A percentile compares a stretch with the other conserved stretches of the same genome.
phyloP scores from a whole-genome alignment of 2,888 invertebrate species.

The Hofmannophila pseudospretella region DNA sequence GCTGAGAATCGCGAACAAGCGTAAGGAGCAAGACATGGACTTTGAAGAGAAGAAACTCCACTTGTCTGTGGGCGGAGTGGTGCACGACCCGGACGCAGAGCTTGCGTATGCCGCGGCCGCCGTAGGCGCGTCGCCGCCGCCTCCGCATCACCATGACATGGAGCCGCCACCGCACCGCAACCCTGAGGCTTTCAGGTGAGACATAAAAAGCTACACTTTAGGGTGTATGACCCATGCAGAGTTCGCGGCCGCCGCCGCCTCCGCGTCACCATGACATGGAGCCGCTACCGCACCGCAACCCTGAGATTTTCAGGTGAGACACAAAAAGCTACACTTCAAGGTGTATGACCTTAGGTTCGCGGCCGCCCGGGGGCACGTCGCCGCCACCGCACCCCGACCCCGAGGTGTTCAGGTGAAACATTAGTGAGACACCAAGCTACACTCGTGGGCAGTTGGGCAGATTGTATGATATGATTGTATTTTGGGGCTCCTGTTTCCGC shows the following conservation, averaged over 20 bases:
- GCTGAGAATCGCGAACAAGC: slow-evolving; percentile 90
- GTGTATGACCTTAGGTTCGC: slow-evolving; percentile 74
- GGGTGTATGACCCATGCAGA: slow-evolving; percentile 71
- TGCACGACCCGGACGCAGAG: slow-evolving; percentile 70
- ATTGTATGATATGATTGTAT: too few relatives aligned
- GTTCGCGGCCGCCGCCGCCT: slow-evolving; percentile 68
- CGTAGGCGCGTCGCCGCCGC: slow-evolving; percentile 68
- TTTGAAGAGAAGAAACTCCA: slow-evolving; percentile 98
- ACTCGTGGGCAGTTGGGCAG: too few relatives aligned
- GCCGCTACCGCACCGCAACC: slow-evolving; percentile 43
- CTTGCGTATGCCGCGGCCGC: slow-evolving; percentile 83
- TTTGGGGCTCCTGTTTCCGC: too few relatives aligned
- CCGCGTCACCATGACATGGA: slow-evolving; percentile 38
- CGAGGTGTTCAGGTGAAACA: slow-evolving; percentile 42
- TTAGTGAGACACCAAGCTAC: too few relatives aligned
- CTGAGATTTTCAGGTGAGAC: slow-evolving; percentile 43
- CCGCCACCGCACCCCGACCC: slow-evolving; percentile 45
- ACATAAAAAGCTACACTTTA: too few relatives aligned
- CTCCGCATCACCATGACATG: slow-evolving; percentile 40
- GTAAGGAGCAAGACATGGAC: slow-evolving; percentile 96
- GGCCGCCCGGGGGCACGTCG: slow-evolving; percentile 47
- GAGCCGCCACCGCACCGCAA: slow-evolving; percentile 44
- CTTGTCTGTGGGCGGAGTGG: slow-evolving; percentile 81
- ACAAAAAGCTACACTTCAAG: too few relatives aligned
- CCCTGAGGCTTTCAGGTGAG: slow-evolving; percentile 43